A percentile compares a stretch with the other conserved stretches of the same genome.
phyloP scores from a whole-genome alignment of 2,797 vertebrate genomes.

The Myotis myotis region DNA sequence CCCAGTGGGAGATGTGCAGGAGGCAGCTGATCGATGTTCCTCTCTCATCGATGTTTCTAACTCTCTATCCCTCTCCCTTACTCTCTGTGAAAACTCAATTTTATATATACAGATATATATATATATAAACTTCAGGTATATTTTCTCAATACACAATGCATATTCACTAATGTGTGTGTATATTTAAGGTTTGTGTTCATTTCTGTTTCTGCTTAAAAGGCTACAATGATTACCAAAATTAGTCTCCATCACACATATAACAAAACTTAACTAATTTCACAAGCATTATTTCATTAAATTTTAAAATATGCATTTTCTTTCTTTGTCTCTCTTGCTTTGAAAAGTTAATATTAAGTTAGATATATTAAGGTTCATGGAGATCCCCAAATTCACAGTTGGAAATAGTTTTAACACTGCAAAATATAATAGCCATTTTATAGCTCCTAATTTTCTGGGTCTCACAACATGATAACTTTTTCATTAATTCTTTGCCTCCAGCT shows the following conservation, averaged over 20 bases:
- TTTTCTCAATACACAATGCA: not conserved
- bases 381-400: slow-evolving; percentile 67
- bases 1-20: too few species aligned
- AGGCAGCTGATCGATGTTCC: too few species aligned
- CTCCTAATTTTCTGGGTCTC: slow-evolving; percentile 80
- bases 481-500: slow-evolving; percentile 81
- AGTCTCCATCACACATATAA: not conserved
- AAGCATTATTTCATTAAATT: slow-evolving; percentile 60
- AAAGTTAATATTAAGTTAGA: slow-evolving; percentile 68
- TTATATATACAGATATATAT: too few species aligned
- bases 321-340: slow-evolving; percentile 39
- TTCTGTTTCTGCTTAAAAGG: not conserved
- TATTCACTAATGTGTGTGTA: not conserved
- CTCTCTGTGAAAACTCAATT: too few species aligned
- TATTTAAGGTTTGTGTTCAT: not conserved
- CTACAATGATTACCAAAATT: not conserved
- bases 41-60: too few species aligned
- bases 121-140: not conserved
- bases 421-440: slow-evolving; percentile 78
- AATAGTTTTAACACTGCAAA: slow-evolving; percentile 77
- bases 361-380: slow-evolving; percentile 74
- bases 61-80: too few species aligned
- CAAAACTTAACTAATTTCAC: slow-evolving; percentile 63
- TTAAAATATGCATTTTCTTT: slow-evolving; percentile 32
- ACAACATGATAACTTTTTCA: slow-evolving; percentile 76